Conservation (phyloP, 2,113 vertebrate genomes). For the Melanotaenia duboulayi region DNA sequence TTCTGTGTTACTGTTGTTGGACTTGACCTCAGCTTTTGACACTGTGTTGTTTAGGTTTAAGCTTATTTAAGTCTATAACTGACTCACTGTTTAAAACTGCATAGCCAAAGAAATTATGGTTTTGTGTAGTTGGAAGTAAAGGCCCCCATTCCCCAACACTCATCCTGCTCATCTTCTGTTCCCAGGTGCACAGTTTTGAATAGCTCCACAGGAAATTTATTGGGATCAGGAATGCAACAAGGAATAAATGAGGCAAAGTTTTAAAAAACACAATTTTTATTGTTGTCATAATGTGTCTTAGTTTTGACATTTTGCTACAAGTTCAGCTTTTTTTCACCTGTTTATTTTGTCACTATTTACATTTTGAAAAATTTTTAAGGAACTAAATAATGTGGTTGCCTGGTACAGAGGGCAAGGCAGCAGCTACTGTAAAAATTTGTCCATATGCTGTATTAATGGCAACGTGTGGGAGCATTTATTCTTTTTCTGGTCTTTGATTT, state of each 20-base stretch:
- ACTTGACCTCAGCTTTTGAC: too few relatives aligned
- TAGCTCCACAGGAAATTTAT: not conserved
- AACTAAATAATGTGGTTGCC: constrained; percentile 49
- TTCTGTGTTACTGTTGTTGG: too few relatives aligned
- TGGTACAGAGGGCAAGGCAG: not conserved
- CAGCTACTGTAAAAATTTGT: constrained; percentile 6
- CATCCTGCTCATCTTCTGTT: too few relatives aligned
- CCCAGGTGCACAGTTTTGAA: too few relatives aligned
- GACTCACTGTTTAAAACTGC: too few relatives aligned
- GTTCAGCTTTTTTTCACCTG: constrained; percentile 29
- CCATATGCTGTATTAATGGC: not conserved
- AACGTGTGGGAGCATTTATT: not conserved
- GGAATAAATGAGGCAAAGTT: constrained; percentile 21
- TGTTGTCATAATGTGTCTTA: constrained; percentile 54
- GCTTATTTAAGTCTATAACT: too few relatives aligned
- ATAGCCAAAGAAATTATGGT: too few relatives aligned
- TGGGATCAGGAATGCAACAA: not conserved
- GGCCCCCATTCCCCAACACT: too few relatives aligned
- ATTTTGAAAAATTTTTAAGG: constrained; percentile 68
- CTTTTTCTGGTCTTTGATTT: constrained; percentile 5
- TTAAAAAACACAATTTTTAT: constrained; percentile 65
- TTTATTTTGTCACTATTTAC: constrained; percentile 78
- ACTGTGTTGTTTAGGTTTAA: too few relatives aligned
- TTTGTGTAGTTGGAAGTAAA: too few relatives aligned
- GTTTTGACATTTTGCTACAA: constrained; percentile 70